A percentile compares a stretch with the other conserved stretches of the same genome.
Conservation (phyloP, 2,888 invertebrate genomes). For the Cerastis leucographa region DNA sequence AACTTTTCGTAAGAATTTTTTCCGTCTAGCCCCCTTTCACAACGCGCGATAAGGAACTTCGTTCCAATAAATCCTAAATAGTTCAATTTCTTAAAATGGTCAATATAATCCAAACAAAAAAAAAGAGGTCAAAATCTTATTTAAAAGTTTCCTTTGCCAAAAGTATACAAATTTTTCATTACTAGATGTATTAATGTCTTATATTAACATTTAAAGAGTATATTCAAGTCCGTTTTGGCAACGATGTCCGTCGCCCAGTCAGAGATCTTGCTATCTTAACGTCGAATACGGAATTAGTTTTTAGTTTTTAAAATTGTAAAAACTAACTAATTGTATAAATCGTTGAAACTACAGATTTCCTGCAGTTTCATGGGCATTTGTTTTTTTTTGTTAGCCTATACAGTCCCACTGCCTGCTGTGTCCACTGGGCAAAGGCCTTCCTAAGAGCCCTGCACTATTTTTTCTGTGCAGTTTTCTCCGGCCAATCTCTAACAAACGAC, state of each 20-base stretch:
- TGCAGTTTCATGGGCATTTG: too few relatives aligned
- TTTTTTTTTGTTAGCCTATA: too few relatives aligned
- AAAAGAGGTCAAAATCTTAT: constrained; percentile 23
- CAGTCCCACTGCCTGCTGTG: too few relatives aligned
- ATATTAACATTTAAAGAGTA: constrained; percentile 49
- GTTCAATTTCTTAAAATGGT: background rate
- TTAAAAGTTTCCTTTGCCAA: constrained; percentile 39
- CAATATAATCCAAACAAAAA: background rate
- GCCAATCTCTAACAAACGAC: too few relatives aligned
- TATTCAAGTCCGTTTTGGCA: constrained; percentile 53
- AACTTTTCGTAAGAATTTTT: too few relatives aligned
- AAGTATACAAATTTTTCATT: constrained; percentile 36
- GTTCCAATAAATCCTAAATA: background rate
- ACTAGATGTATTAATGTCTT: constrained; percentile 40
- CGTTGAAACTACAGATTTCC: too few relatives aligned
- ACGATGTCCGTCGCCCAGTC: background rate
- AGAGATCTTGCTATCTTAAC: constrained; percentile 11
- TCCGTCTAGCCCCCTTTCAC: too few relatives aligned
- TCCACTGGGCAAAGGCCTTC: too few relatives aligned
- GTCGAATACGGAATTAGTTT: constrained; percentile 27
- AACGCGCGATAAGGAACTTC: too few relatives aligned
- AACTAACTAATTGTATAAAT: too few relatives aligned
- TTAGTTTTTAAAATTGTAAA: background rate
- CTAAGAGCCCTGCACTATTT: too few relatives aligned
- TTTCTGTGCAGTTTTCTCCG: too few relatives aligned